A percentile compares a stretch with the other conserved stretches of the same genome.
These are phyloP conservation scores for Rhadinocentrus ornatus DNA, from an alignment of 2,797 vertebrate genomes.

Conservation along the genomic window DNA sequence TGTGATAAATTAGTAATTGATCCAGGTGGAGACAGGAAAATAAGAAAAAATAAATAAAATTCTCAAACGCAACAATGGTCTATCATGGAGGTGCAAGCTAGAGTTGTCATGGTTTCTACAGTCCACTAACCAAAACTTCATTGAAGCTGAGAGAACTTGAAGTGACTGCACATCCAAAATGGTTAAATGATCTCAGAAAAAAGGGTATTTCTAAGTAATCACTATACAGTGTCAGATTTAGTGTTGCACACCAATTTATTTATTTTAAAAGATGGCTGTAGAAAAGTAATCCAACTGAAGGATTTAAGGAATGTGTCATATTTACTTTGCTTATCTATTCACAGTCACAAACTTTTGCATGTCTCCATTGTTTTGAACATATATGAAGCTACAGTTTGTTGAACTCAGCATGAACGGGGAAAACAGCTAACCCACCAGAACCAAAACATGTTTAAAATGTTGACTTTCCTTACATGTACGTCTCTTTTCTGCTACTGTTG, in stretches of 20 bases:
- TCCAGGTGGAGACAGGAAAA: not conserved
- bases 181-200: not conserved
- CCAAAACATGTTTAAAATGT: slow-evolving; percentile 17
- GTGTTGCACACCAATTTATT: not conserved
- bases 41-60: too few relatives aligned
- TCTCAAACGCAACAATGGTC: not conserved
- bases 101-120: not conserved
- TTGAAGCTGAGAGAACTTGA: too few relatives aligned
- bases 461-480: slow-evolving; percentile 58
- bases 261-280: not conserved
- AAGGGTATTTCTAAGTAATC: not conserved
- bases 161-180: too few relatives aligned
- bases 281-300: not conserved
- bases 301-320: not conserved
- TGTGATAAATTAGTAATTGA: not conserved
- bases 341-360: slow-evolving; percentile 4
- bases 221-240: not conserved
- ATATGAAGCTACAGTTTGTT: not conserved
- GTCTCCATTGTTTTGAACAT: slow-evolving; percentile 1
- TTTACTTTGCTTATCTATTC: not conserved
- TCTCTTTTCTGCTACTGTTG: slow-evolving; percentile 25
- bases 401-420: not conserved
- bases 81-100: not conserved
- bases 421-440: not conserved
- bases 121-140: too few relatives aligned